These are phyloP conservation scores for Terrapene triunguis DNA, from an alignment of 2,113 vertebrate genomes.

Conservation along the genomic window DNA sequence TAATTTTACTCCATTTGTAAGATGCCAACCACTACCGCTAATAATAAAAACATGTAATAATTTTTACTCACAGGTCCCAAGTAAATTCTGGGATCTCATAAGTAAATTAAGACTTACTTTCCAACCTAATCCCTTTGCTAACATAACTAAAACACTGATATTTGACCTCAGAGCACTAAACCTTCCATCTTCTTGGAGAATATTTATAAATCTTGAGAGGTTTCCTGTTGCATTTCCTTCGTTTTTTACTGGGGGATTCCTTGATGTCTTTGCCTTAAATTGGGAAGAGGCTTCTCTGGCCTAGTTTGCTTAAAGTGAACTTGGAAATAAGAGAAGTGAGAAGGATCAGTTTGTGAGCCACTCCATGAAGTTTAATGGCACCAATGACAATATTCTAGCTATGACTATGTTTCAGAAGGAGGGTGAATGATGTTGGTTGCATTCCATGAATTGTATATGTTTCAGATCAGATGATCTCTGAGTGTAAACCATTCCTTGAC, in stretches of 20 bases:
- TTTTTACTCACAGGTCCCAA: not conserved
- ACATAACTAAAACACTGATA: constrained; percentile 5
- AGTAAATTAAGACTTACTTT: constrained; percentile 1
- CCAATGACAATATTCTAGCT: fast-evolving
- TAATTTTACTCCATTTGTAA: not conserved
- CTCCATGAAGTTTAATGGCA: fast-evolving
- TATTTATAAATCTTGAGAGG: not conserved
- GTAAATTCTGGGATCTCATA: not conserved
- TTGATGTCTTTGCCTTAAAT: not conserved
- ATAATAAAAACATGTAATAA: not conserved
- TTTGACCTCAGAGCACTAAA: constrained; percentile 29
- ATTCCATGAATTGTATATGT: fast-evolving
- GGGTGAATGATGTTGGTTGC: fast-evolving
- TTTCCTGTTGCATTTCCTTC: not conserved
- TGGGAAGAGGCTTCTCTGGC: not conserved
- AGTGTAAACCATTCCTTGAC: not conserved
- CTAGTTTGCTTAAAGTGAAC: not conserved
- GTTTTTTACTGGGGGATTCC: constrained; percentile 24
- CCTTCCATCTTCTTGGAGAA: constrained; percentile 29
- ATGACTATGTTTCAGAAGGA: fast-evolving
- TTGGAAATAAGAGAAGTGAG: fast-evolving
- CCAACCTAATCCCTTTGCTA: not conserved
- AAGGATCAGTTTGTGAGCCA: not conserved
- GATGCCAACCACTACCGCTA: not conserved
- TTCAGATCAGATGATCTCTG: fast-evolving